Evolutionary conservation across 2,888 invertebrate species (phyloP).

Genomic region (Charanyca ferruginea): DNA sequence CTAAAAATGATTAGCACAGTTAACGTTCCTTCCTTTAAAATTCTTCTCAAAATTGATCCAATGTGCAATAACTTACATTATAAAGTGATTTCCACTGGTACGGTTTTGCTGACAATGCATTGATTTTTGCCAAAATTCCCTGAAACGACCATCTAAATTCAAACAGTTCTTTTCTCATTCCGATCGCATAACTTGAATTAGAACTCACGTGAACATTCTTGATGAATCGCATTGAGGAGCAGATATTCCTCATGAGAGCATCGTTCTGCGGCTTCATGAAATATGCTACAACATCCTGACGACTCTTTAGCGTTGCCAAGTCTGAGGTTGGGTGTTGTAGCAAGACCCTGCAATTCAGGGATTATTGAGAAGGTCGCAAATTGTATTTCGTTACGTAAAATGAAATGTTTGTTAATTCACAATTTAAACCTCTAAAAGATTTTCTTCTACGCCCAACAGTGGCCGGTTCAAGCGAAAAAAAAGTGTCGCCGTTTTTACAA

Average conservation of each 20-base stretch:
- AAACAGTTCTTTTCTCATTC: not conserved
- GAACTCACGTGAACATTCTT: conserved; percentile 92
- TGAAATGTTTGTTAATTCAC: no score
- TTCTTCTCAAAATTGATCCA: not conserved
- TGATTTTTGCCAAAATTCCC: conserved; percentile 92
- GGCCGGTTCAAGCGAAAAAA: no score
- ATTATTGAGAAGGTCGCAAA: no score
- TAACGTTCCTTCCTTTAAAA: no score
- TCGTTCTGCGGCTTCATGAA: conserved; percentile 92
- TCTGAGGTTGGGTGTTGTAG: conserved; percentile 94
- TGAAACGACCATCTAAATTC: conserved; percentile 69
- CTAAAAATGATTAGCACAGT: no score
- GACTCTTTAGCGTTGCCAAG: conserved; percentile 89
- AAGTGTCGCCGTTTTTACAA: no score
- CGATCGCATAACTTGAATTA: not conserved
- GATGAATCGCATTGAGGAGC: conserved; percentile 91
- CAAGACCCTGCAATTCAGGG: conserved; percentile 90
- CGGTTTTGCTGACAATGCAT: conserved; percentile 91
- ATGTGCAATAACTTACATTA: conserved; percentile 87
- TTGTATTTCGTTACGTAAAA: no score
- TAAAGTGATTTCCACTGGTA: conserved; percentile 94
- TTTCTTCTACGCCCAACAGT: no score
- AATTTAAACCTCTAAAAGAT: no score
- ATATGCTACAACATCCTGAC: conserved; percentile 94
- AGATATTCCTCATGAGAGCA: conserved; percentile 92